Evolutionary conservation across 2,888 invertebrate species (phyloP), one percentile per base, ranked within the genome.

Genomic region (Microctonus hyperodae): DNA sequence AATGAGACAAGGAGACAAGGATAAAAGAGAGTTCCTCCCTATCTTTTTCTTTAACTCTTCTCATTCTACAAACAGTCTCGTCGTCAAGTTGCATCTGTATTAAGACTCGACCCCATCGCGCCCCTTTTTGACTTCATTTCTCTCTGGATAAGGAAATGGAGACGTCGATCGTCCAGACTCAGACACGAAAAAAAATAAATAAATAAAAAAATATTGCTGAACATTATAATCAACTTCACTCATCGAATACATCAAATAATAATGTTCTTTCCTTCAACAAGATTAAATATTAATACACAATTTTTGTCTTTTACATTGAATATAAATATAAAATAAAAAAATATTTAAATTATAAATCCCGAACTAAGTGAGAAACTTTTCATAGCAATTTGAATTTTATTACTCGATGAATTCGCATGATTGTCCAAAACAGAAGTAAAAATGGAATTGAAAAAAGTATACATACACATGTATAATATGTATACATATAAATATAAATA

Each of bases 61-160:
- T 44, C 44, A 44, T 16, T 44, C 44, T 44, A 44, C 10, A 44
- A 44, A 20, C 44, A 25, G 28, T 11, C 16, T 25, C 37, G 48
- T 51, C 33, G 51, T 62, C 35, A 51, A 53, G 53, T 62, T 62
- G 62, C 23, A 51, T 62, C 62, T 62, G 62, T 62, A 62, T 62
- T 62, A 62, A 62, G 56, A 64, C 44, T 44, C 44, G 44, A 44
- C 44, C 40, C 56, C 56, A 44, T 40, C 25, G 63, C 44, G 44
- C 44, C 44, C 16, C 40, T 56, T 44, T 64, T 64, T 40, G 56
- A 64, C 63, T 64, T 64, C 33, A 64, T 64, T 64, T 56, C 56
- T 64, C 44, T 56, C 56, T 56, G 63, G 31, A 64, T 64, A 64
- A 64, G 63, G 63, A 56, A 64, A 64, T 64, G 63, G 63, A 64